phyloP scores from a whole-genome alignment of 2,797 vertebrate genomes.

The Rhinoraja longicauda region DNA sequence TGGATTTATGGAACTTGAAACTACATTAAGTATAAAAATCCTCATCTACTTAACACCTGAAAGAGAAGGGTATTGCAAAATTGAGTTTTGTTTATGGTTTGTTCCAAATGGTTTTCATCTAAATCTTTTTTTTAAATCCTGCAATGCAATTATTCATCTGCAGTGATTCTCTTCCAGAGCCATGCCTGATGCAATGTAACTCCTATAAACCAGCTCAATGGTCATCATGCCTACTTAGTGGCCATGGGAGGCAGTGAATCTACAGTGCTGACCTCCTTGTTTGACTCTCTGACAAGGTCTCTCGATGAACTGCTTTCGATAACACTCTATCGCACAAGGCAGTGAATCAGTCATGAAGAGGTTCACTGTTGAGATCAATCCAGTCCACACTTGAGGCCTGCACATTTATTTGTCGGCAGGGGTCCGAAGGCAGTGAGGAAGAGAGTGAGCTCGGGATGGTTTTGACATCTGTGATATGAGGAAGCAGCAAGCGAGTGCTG shows the following conservation, averaged over 20 bases:
- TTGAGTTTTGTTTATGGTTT: background rate
- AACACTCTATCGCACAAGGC: background rate
- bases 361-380: background rate
- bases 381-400: background rate
- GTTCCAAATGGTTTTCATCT: background rate
- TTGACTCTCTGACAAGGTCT: background rate
- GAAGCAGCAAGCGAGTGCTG: background rate
- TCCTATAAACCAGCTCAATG: background rate
- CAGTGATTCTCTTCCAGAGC: background rate
- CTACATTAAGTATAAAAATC: background rate
- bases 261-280: background rate
- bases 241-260: background rate
- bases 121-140: background rate
- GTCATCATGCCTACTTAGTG: background rate
- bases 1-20: background rate
- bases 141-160: too few species aligned
- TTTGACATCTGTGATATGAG: background rate
- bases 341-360: background rate
- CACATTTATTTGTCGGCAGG: background rate
- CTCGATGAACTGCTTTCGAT: background rate
- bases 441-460: background rate
- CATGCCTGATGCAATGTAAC: background rate
- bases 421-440: background rate
- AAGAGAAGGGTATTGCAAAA: background rate
- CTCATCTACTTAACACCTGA: background rate